Evolutionary conservation across 2,113 vertebrate genomes (phyloP).

Genomic region (Talpa occidentalis): DNA sequence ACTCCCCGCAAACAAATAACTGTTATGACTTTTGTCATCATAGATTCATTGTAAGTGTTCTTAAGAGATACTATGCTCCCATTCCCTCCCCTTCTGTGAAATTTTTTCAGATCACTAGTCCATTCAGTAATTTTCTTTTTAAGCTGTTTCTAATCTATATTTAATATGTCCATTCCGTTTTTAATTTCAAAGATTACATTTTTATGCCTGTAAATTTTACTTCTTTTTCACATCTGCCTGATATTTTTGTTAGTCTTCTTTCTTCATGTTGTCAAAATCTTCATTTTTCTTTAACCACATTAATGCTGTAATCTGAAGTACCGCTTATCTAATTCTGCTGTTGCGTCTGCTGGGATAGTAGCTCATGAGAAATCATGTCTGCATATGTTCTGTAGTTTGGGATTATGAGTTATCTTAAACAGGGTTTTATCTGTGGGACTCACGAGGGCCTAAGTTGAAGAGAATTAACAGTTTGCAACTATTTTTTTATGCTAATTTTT

Average conservation of each 20-base stretch:
- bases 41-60: conserved; percentile 7
- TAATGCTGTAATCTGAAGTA: conserved; percentile 1
- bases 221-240: conserved; percentile 42
- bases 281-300: conserved; percentile 1
- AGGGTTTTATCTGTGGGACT: neutral
- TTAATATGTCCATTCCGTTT: conserved; percentile 24
- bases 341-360: neutral
- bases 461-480: neutral
- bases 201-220: neutral
- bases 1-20: neutral
- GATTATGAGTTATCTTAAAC: neutral
- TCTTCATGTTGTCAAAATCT: neutral
- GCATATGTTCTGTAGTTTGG: neutral
- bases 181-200: conserved; percentile 23
- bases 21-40: neutral
- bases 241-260: conserved; percentile 7
- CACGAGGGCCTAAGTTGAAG: neutral
- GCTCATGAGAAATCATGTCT: neutral
- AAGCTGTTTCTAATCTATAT: conserved; percentile 22
- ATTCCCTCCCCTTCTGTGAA: neutral
- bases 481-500: conserved; percentile 41
- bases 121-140: neutral
- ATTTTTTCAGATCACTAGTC: conserved; percentile 33
- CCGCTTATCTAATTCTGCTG: neutral
- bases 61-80: neutral